These are phyloP conservation scores for Julus scanicus DNA, from an alignment of 2,888 invertebrate species.

Conservation along the genomic window DNA sequence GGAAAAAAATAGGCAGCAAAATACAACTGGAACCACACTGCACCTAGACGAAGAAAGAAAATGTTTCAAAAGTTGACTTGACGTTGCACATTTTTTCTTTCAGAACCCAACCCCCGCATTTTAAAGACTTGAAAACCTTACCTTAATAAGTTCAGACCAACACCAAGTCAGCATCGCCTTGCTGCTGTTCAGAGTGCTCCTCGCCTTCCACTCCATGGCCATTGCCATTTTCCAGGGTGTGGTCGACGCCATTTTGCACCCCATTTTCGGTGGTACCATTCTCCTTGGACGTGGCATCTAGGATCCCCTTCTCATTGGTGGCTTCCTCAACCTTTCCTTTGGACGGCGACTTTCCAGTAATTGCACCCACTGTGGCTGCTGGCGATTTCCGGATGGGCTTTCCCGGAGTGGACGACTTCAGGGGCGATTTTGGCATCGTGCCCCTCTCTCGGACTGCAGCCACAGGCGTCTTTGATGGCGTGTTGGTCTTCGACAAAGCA, in stretches of 20 bases:
- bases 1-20: constrained; percentile 25
- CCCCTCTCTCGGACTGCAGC: neutral
- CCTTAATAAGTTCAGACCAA: constrained; percentile 29
- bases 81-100: too few relatives aligned
- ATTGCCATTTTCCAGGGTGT: neutral
- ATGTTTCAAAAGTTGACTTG: neutral
- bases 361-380: neutral
- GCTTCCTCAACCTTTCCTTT: constrained; percentile 29
- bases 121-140: neutral
- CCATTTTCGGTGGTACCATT: neutral
- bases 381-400: constrained; percentile 47
- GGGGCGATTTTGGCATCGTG: neutral
- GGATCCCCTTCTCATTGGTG: constrained; percentile 55
- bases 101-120: too few relatives aligned
- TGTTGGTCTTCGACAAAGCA: neutral
- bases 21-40: neutral
- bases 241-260: neutral
- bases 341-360: neutral
- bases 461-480: neutral
- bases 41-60: neutral
- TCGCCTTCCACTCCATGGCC: neutral
- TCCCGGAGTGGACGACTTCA: neutral
- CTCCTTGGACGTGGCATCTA: constrained; percentile 56
- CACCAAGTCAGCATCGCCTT: neutral
- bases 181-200: neutral